These are phyloP conservation scores for Clistopyga incitator DNA, from an alignment of 2,888 invertebrate genomes.

Conservation along the genomic window DNA sequence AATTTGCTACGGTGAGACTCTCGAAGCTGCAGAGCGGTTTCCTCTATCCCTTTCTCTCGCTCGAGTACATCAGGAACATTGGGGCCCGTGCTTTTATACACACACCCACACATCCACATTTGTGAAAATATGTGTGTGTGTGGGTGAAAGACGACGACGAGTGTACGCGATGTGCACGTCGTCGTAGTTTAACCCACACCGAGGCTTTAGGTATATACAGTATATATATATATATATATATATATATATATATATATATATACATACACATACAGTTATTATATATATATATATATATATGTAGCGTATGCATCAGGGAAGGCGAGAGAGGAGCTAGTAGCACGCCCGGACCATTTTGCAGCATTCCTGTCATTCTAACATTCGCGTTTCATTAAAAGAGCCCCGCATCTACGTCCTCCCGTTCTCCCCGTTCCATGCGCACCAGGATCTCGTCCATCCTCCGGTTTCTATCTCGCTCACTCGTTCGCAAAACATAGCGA, in stretches of 20 bases:
- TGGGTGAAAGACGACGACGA: constrained; percentile 38
- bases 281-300: constrained; percentile 30
- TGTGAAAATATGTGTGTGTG: background rate
- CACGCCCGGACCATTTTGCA: constrained; percentile 79
- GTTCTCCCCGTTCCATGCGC: constrained; percentile 28
- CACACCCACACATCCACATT: background rate
- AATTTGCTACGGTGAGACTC: constrained; percentile 75
- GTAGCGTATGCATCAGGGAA: constrained; percentile 30
- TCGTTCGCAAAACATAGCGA: constrained; percentile 48
- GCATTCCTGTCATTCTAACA: constrained; percentile 81
- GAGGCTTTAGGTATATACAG: constrained; percentile 28
- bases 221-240: constrained; percentile 34
- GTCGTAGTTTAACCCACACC: constrained; percentile 56
- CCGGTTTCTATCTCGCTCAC: constrained; percentile 33
- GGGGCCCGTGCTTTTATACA: constrained; percentile 33
- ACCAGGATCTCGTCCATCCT: constrained; percentile 22
- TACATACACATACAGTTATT: constrained; percentile 16
- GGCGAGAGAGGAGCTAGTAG: constrained; percentile 66
- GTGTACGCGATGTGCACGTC: constrained; percentile 32
- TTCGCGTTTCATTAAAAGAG: constrained; percentile 82
- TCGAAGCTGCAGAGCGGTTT: constrained; percentile 31
- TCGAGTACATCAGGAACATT: constrained; percentile 17
- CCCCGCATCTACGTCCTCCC: constrained; percentile 65
- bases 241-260: constrained; percentile 24
- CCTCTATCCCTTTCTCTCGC: constrained; percentile 24